These are phyloP conservation scores for Laspeyria flexula DNA, from an alignment of 2,888 invertebrate species.

Conservation along the genomic window DNA sequence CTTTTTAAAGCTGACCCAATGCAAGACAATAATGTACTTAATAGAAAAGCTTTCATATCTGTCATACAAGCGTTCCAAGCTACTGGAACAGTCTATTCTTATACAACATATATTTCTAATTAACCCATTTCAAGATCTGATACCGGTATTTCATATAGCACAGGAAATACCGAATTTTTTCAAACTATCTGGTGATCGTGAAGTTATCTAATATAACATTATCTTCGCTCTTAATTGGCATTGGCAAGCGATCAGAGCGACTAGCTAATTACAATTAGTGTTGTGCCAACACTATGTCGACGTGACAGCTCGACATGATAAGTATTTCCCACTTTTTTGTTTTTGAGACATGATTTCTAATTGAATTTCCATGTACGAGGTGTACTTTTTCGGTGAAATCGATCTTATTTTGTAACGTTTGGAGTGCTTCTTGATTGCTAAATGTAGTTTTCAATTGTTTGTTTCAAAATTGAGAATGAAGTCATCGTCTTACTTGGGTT, in stretches of 20 bases:
- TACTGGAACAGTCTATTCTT: background rate
- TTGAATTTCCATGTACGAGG: conserved; percentile 46
- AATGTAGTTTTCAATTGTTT: too few relatives aligned
- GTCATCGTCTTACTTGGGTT: too few relatives aligned
- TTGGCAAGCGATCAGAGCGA: conserved; percentile 59
- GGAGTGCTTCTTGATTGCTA: background rate
- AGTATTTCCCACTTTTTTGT: conserved; percentile 42
- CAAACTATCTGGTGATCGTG: conserved; percentile 7
- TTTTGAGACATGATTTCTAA: conserved; percentile 42
- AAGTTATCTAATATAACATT: conserved; percentile 31
- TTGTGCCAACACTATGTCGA: conserved; percentile 51
- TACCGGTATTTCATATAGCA: conserved; percentile 10
- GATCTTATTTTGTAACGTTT: conserved; percentile 12
- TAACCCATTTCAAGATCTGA: conserved; percentile 27
- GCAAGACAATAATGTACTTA: too few relatives aligned
- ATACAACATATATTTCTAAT: conserved; percentile 15
- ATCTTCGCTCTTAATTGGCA: conserved; percentile 55
- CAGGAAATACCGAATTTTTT: conserved; percentile 19
- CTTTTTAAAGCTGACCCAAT: too few relatives aligned
- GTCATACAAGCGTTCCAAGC: too few relatives aligned
- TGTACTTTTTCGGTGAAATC: conserved; percentile 28
- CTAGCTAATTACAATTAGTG: conserved; percentile 59
- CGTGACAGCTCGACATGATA: conserved; percentile 49
- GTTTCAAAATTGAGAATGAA: too few relatives aligned
- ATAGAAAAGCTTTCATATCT: too few relatives aligned